Conservation (phyloP, 2,797 vertebrate species). For the Loris lydekkerianus region DNA sequence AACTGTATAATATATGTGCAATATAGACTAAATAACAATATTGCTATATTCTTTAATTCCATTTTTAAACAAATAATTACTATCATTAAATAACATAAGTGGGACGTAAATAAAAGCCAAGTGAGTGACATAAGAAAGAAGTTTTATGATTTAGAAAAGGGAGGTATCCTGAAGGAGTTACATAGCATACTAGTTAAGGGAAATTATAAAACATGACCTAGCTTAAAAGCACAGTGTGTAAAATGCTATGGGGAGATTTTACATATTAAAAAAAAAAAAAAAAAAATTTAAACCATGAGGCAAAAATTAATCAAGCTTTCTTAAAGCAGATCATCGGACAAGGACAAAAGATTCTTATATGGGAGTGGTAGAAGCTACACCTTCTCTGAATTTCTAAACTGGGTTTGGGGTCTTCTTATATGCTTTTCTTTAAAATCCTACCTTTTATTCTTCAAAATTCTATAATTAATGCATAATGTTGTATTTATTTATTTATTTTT, state of each 20-base stretch:
- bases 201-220: conserved; percentile 40
- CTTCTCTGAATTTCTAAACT: conserved; percentile 39
- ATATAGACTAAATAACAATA: conserved; percentile 18
- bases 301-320: conserved; percentile 59
- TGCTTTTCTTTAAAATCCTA: conserved; percentile 40
- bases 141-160: conserved; percentile 46
- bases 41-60: conserved; percentile 18
- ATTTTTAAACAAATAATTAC: conserved; percentile 15
- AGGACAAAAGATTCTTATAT: background rate
- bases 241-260: background rate
- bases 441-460: conserved; percentile 27
- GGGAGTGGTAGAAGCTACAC: background rate
- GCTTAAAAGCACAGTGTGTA: background rate
- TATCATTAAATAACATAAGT: conserved; percentile 29
- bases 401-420: background rate
- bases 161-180: background rate
- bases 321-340: background rate
- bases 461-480: background rate
- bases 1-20: conserved; percentile 2
- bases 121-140: conserved; percentile 23
- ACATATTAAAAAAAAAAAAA: background rate
- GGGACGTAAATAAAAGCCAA: conserved; percentile 59
- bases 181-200: background rate
- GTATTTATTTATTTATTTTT: background rate
- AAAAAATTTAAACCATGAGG: background rate